phyloP scores from a whole-genome alignment of 2,113 vertebrate genomes.

The Ivindomyrus marchei region DNA sequence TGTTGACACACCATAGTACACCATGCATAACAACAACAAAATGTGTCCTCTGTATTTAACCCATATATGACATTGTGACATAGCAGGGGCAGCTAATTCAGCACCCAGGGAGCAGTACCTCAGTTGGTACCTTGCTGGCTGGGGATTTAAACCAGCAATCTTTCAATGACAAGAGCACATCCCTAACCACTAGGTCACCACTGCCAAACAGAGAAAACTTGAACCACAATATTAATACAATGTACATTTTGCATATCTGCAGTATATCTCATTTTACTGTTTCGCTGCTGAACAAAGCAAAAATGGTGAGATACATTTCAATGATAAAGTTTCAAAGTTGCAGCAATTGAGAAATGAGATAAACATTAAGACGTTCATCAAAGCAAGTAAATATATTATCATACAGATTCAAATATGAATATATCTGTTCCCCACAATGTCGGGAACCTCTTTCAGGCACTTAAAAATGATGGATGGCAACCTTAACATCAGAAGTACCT shows the following conservation, averaged over 20 bases:
- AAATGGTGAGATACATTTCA: neutral
- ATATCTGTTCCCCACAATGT: neutral
- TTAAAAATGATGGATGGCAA: neutral
- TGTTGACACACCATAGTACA: neutral
- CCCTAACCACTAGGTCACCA: too few species aligned
- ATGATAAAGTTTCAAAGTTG: neutral
- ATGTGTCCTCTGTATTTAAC: too few species aligned
- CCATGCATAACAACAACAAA: too few species aligned
- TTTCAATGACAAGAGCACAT: too few species aligned
- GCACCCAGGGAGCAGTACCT: too few species aligned
- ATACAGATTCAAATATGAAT: conserved; percentile 1
- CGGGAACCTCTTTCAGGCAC: neutral
- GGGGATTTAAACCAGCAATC: too few species aligned
- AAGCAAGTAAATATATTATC: neutral
- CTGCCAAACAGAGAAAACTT: neutral
- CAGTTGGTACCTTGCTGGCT: too few species aligned
- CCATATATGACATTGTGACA: too few species aligned
- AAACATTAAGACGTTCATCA: neutral
- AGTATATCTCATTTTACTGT: neutral
- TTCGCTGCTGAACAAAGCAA: neutral
- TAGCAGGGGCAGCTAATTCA: too few species aligned
- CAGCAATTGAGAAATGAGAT: neutral
- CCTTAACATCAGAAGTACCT: neutral
- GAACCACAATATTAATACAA: neutral
- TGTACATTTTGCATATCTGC: neutral